A percentile compares a stretch with the other conserved stretches of the same genome.
Conservation (phyloP, 2,113 vertebrate genomes). For the Labrus mixtus region DNA sequence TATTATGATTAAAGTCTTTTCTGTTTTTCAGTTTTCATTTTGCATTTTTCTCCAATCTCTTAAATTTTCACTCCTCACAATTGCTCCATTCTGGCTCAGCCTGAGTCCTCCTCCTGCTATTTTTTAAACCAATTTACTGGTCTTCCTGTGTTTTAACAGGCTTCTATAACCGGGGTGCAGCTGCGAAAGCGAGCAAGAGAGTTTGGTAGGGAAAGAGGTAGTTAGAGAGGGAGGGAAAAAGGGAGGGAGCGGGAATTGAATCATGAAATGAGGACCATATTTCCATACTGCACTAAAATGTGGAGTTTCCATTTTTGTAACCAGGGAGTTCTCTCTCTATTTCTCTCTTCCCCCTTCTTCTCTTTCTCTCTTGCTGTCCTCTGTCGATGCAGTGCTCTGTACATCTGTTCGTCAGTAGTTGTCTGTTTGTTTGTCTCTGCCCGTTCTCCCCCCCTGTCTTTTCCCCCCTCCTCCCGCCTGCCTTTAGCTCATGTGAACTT, state of each 20-base stretch:
- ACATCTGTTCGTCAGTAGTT: constrained; percentile 78
- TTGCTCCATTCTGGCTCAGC: constrained; percentile 20
- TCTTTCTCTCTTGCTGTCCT: constrained; percentile 20
- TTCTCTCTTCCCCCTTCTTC: constrained; percentile 6
- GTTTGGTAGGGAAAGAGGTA: constrained; percentile 54
- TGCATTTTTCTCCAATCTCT: constrained; percentile 11
- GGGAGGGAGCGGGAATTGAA: constrained; percentile 76
- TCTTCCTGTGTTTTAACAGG: constrained; percentile 77
- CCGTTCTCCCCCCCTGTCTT: background rate
- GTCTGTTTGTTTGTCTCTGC: constrained; percentile 72
- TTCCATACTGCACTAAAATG: constrained; percentile 76
- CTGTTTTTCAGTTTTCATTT: constrained; percentile 13
- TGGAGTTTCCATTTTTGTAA: constrained; percentile 76
- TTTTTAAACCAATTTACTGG: constrained; percentile 72
- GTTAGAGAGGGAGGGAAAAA: constrained; percentile 59
- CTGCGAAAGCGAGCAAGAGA: constrained; percentile 63
- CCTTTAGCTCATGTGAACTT: constrained; percentile 75
- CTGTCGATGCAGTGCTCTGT: constrained; percentile 27
- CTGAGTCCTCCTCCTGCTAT: constrained; percentile 58
- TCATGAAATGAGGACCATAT: constrained; percentile 85
- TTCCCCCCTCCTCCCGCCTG: constrained; percentile 20
- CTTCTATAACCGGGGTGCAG: constrained; percentile 72
- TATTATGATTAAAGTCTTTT: background rate
- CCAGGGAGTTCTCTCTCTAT: constrained; percentile 34
- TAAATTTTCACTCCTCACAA: constrained; percentile 29